These are phyloP conservation scores for Drosophila nikananu DNA, from an alignment of 1,140 invertebrate species.

Conservation along the genomic window DNA sequence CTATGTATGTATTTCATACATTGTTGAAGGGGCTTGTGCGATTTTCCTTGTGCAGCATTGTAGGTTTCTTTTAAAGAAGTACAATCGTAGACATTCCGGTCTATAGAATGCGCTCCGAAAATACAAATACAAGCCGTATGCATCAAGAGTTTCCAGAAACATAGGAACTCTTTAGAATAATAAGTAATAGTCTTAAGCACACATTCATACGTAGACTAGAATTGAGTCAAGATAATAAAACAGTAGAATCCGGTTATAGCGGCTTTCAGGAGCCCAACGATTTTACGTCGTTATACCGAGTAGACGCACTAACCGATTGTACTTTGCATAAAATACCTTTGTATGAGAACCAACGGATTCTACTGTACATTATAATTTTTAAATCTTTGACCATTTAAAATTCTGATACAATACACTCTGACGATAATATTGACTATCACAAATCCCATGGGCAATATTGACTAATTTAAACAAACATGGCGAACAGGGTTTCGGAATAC, in stretches of 20 bases:
- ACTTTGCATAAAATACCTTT: too few species aligned
- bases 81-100: background rate
- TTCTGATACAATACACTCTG: background rate
- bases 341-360: too few species aligned
- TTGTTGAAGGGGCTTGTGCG: slow-evolving; percentile 1
- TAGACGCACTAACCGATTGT: too few species aligned
- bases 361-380: too few species aligned
- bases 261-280: too few species aligned
- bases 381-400: background rate
- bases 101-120: background rate
- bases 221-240: background rate
- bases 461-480: background rate
- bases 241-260: too few species aligned
- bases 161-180: background rate
- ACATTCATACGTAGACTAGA: too few species aligned
- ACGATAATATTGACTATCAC: background rate
- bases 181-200: background rate
- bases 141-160: background rate
- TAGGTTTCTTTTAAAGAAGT: background rate
- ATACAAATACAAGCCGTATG: slow-evolving; percentile 18
- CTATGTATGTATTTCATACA: slow-evolving; percentile 25
- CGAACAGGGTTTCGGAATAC: too few species aligned
- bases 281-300: too few species aligned
- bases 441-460: slow-evolving; percentile 1
- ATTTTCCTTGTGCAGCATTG: background rate